Percentiles rank a stretch among this genome's conserved stretches.
Evolutionary conservation across 2,888 invertebrate genomes (phyloP).

Genomic region (Metallyticus violacea): DNA sequence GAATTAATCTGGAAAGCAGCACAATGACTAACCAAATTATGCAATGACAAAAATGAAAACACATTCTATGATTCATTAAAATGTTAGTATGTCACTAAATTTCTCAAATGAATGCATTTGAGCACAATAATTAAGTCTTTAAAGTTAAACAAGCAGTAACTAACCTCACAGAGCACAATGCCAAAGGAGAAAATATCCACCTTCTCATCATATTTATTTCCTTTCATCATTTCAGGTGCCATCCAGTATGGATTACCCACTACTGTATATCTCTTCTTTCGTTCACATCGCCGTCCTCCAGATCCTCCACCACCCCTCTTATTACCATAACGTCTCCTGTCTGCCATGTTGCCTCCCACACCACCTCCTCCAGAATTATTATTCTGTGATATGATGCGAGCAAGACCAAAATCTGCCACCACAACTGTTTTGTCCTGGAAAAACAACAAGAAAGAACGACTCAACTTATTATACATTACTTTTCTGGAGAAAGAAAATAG

Average conservation of each 20-base stretch:
- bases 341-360: conserved; percentile 30
- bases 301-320: conserved; percentile 38
- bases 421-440: conserved; percentile 84
- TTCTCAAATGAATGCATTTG: too few species aligned
- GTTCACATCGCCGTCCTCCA: conserved; percentile 56
- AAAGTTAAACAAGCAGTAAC: conserved; percentile 31
- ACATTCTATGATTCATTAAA: too few species aligned
- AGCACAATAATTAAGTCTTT: too few species aligned
- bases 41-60: too few species aligned
- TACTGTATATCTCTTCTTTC: conserved; percentile 89
- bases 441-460: not conserved
- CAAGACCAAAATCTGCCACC: conserved; percentile 93
- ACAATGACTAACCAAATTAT: too few species aligned
- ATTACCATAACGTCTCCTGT: conserved; percentile 43
- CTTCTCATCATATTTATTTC: conserved; percentile 92
- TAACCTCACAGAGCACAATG: conserved; percentile 89
- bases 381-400: conserved; percentile 64
- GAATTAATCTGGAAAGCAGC: too few species aligned
- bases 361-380: conserved; percentile 3
- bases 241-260: conserved; percentile 98
- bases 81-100: too few species aligned
- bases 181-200: conserved; percentile 96
- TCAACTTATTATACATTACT: too few species aligned
- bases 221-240: conserved; percentile 99
- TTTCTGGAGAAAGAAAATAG: too few species aligned